Evolutionary conservation across 53 echinoderm and acorn worm genomes (phyloP).

Genomic region (Pentamera pediparva): DNA sequence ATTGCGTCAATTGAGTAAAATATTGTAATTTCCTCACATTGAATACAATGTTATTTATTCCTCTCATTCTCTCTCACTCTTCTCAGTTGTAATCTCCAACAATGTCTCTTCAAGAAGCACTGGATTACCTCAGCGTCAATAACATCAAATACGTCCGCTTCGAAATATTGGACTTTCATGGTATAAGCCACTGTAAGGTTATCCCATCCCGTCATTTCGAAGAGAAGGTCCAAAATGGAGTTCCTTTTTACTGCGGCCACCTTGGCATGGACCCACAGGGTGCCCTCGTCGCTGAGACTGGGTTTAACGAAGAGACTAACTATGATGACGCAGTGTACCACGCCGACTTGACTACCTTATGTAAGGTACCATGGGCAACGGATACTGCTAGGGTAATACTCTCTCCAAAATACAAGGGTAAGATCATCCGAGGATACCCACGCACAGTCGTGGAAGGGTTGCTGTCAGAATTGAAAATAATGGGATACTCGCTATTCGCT

Average conservation of each 20-base stretch:
- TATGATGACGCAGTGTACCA: constrained; percentile 40
- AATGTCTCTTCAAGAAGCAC: constrained; percentile 31
- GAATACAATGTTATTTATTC: too few relatives aligned
- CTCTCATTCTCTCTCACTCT: too few relatives aligned
- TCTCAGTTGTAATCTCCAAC: too few relatives aligned
- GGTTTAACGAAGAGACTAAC: constrained; percentile 32
- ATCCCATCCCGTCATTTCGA: constrained; percentile 56
- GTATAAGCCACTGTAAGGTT: constrained; percentile 46
- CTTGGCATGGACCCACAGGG: constrained; percentile 45
- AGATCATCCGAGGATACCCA: constrained; percentile 36
- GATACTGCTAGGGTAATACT: constrained; percentile 47
- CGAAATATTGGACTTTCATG: constrained; percentile 46
- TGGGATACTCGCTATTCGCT: constrained; percentile 47
- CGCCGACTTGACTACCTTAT: constrained; percentile 44
- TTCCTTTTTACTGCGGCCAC: constrained; percentile 48
- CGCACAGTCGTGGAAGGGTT: constrained; percentile 39
- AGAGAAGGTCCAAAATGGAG: constrained; percentile 44
- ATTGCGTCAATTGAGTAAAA: too few relatives aligned
- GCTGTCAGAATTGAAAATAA: constrained; percentile 34
- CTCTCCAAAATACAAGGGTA: constrained; percentile 36
- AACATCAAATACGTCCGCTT: constrained; percentile 47
- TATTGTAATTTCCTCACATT: too few relatives aligned
- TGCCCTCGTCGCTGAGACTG: constrained; percentile 25
- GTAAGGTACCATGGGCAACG: constrained; percentile 44
- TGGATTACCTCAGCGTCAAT: constrained; percentile 2